Percentiles rank a stretch among this genome's conserved stretches.
Conservation (phyloP, 2,113 vertebrate genomes). For the Rafetus swinhoei region DNA sequence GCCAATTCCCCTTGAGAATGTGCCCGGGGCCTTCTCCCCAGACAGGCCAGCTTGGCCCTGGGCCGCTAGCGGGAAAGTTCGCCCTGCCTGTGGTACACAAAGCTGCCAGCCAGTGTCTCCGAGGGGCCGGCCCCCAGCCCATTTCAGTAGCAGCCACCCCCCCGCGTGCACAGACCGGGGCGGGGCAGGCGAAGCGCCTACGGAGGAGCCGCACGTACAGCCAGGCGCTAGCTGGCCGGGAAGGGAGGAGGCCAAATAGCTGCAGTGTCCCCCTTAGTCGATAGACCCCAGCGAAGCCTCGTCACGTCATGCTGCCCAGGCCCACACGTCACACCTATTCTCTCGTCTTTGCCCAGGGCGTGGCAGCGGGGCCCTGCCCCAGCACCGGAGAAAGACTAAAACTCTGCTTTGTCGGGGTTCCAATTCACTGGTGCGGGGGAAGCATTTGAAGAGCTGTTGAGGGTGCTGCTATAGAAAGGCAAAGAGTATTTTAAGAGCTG, state of each 20-base stretch:
- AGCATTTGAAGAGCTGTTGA: neutral
- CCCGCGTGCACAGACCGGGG: too few species aligned
- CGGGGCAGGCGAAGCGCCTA: too few species aligned
- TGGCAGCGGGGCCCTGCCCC: too few species aligned
- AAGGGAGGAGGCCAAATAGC: too few species aligned
- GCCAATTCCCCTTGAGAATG: neutral
- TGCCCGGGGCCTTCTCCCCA: neutral
- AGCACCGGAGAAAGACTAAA: neutral
- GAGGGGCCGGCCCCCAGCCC: too few species aligned
- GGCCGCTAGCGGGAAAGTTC: neutral
- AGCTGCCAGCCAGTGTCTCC: neutral
- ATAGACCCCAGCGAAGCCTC: neutral
- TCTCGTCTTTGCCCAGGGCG: too few species aligned
- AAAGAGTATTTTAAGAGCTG: too few species aligned
- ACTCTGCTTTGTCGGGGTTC: neutral
- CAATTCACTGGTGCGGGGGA: neutral
- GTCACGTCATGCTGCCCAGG: neutral
- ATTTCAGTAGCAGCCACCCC: too few species aligned
- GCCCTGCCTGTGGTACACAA: neutral
- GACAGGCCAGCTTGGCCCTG: neutral
- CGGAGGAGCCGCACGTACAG: too few species aligned
- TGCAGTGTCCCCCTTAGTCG: too few species aligned
- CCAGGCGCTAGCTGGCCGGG: neutral
- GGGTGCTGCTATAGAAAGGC: too few species aligned
- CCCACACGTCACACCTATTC: neutral